These are phyloP conservation scores for Stramonita haemastoma DNA, from an alignment of 2,888 invertebrate genomes.

Conservation along the genomic window DNA sequence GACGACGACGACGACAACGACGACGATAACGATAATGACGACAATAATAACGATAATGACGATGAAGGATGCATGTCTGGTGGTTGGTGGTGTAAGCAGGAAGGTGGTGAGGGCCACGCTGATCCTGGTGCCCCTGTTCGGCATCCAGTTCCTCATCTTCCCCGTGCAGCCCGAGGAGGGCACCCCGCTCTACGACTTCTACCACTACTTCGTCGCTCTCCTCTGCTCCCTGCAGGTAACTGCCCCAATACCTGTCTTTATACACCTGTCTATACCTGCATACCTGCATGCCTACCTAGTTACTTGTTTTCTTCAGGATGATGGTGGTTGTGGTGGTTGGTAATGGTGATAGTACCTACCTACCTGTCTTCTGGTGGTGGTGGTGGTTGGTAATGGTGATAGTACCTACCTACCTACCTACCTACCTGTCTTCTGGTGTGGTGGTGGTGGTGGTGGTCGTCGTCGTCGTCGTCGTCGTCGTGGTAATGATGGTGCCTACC, in stretches of 20 bases:
- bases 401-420: no score
- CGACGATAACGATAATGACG: background rate
- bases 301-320: no score
- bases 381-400: no score
- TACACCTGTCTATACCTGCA: no score
- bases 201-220: conserved; percentile 90
- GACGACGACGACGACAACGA: background rate
- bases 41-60: background rate
- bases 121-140: conserved; percentile 92
- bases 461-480: no score
- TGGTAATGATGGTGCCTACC: no score
- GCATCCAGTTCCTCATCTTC: conserved; percentile 91
- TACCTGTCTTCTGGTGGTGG: no score
- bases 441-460: no score
- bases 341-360: no score
- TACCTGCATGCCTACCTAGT: no score
- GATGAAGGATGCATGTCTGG: background rate
- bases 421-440: no score
- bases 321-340: no score
- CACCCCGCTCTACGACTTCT: conserved; percentile 79
- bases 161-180: conserved; percentile 87
- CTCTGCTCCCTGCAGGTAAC: conserved; percentile 91
- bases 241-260: background rate
- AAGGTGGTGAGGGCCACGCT: conserved; percentile 89
- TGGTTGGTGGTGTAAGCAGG: conserved; percentile 69